Evolutionary conservation across 1,140 invertebrate genomes (phyloP), one percentile per base, ranked within the genome.

Genomic region (Cherax quadricarinatus): DNA sequence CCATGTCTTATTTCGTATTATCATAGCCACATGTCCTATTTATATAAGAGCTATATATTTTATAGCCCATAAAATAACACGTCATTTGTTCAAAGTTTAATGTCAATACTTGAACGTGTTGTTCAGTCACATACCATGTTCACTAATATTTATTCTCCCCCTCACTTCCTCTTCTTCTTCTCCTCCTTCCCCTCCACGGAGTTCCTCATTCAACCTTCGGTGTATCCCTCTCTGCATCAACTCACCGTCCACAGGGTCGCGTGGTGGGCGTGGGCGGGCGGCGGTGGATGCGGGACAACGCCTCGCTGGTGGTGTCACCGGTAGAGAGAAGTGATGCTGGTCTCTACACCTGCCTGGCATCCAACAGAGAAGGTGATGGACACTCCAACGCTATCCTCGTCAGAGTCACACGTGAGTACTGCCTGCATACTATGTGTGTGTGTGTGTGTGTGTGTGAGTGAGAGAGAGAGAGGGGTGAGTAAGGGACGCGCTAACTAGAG

Each of bases 371-470:
- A n/a, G 85, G 85, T 14, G 85, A 86, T 48, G 85, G 85, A 9
- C 85, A 86, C 70, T 86, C 85, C 66, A 86, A 86, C 85, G 85
- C 85, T 21, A 51, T 86, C 21, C 85, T n/a, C 14, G n/a, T 86
- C 2, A 30, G 66, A 12, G 85, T 86, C 48, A 86, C 9, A 12
- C 85, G 85, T 86, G 49, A 86, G 85, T 86, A 62, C 41, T 41
- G 30, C 30, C 14, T 16, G 10, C 6, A 41, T 9, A 41, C 30
- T 41, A 2, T 79, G 75, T 79, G 75, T 79, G 75, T 79, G 75
- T 79, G 75, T 79, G 75, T 79, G 75, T 79, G 75, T 79, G 75
- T 16, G 75, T 79, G 75, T 79, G 75, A 30, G 75, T 16, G 75
- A n/a, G n/a, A n/a, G n/a, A n/a, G n/a, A n/a, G 30, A 41, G 30